A percentile compares a stretch with the other conserved stretches of the same genome.
Conservation (phyloP, 2,888 invertebrate species). For the Heliconius cydno region DNA sequence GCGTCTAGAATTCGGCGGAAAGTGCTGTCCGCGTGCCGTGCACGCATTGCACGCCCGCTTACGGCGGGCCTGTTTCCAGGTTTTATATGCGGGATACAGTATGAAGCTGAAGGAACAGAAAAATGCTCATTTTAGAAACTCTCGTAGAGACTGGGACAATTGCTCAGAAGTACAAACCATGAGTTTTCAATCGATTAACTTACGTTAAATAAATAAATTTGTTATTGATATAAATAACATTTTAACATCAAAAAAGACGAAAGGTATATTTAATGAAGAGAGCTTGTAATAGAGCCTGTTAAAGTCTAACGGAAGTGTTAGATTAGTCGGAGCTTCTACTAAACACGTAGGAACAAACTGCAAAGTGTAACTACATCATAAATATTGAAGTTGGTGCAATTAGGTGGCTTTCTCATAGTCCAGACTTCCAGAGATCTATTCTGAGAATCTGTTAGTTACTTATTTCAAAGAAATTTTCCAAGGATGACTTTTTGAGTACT, state of each 20-base stretch:
- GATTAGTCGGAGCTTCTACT: not conserved
- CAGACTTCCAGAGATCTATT: not conserved
- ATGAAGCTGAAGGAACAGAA: no score
- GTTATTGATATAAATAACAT: not conserved
- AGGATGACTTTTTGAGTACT: no score
- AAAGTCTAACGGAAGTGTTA: no score
- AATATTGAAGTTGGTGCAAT: not conserved
- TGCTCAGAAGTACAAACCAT: no score
- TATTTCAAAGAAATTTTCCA: not conserved
- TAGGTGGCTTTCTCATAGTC: not conserved
- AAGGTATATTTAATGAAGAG: not conserved
- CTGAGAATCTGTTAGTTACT: not conserved
- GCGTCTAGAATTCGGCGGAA: no score
- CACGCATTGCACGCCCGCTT: no score
- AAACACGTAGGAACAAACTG: not conserved
- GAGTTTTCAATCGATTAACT: not conserved
- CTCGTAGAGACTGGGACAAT: no score
- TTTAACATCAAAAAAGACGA: not conserved
- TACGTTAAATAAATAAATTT: not conserved
- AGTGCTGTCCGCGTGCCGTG: no score
- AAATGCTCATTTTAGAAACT: no score
- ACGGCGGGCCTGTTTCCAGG: no score
- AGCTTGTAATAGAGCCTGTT: no score
- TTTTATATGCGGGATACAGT: not conserved
- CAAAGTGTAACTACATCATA: not conserved